Conservation (phyloP, 2,113 vertebrate genomes). For the Ictalurus punctatus region DNA sequence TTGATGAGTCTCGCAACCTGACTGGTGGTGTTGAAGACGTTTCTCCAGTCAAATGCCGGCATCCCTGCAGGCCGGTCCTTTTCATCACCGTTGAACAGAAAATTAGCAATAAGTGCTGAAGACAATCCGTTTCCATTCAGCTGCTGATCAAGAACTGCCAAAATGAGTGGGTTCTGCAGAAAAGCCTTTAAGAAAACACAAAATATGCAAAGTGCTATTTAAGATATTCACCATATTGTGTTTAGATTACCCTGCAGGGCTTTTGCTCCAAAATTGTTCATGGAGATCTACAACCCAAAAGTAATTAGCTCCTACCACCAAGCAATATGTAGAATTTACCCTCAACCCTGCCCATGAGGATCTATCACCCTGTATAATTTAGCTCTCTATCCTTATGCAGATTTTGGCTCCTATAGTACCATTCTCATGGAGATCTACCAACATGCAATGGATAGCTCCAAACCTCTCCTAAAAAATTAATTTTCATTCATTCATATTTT, state of each 20-base stretch:
- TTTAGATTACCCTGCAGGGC: neutral
- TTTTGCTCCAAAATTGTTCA: neutral
- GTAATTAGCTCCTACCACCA: neutral
- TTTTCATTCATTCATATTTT: neutral
- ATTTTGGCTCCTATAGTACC: neutral
- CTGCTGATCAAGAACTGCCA: constrained; percentile 67
- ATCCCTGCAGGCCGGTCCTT: constrained; percentile 63
- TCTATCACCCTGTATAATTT: neutral
- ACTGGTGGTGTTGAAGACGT: constrained; percentile 81
- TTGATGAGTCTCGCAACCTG: constrained; percentile 77
- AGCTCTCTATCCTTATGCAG: neutral
- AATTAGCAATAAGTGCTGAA: constrained; percentile 72
- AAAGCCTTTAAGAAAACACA: constrained; percentile 68
- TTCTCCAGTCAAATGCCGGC: constrained; percentile 74
- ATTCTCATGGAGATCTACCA: neutral
- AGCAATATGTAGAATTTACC: neutral
- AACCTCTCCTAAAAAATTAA: neutral
- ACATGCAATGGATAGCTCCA: neutral
- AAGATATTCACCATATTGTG: neutral
- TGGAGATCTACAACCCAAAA: neutral
- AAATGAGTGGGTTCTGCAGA: constrained; percentile 74
- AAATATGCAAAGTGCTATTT: neutral
- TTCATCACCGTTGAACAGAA: constrained; percentile 78
- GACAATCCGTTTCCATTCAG: constrained; percentile 75
- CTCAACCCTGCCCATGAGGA: neutral